Conservation (phyloP, 2,797 vertebrate genomes). For the Limosa lapponica region DNA sequence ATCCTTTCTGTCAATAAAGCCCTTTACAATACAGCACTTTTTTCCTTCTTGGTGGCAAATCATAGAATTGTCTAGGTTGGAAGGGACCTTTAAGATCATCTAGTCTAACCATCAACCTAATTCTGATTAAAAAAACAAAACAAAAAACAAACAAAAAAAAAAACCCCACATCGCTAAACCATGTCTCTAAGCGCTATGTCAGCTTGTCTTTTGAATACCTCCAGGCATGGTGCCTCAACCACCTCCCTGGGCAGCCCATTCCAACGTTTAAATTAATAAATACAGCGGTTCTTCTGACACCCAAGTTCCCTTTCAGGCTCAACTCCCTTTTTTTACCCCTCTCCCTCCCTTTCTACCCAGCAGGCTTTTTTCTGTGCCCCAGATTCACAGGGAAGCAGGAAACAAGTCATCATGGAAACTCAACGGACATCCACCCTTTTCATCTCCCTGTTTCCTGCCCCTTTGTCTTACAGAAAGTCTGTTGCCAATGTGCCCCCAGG, state of each 20-base stretch:
- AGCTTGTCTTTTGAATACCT: too few relatives aligned
- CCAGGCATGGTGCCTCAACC: too few relatives aligned
- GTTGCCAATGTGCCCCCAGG: background rate
- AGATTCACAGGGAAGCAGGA: background rate
- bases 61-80: too few relatives aligned
- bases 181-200: too few relatives aligned
- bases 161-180: too few relatives aligned
- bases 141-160: too few relatives aligned
- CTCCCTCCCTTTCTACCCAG: background rate
- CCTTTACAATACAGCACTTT: background rate
- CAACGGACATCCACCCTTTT: background rate
- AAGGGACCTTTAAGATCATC: too few relatives aligned
- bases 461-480: conserved; percentile 4
- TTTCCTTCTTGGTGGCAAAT: background rate
- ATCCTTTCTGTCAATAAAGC: conserved; percentile 26
- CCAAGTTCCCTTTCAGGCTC: background rate
- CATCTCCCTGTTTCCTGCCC: conserved; percentile 28
- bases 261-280: background rate
- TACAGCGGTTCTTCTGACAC: background rate
- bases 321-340: background rate
- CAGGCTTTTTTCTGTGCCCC: background rate
- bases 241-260: too few relatives aligned
- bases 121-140: too few relatives aligned
- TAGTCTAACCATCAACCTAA: too few relatives aligned
- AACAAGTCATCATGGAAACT: background rate